A percentile compares a stretch with the other conserved stretches of the same genome.
Conservation (phyloP, 1,140 invertebrate genomes). For the Tachypleus tridentatus region DNA sequence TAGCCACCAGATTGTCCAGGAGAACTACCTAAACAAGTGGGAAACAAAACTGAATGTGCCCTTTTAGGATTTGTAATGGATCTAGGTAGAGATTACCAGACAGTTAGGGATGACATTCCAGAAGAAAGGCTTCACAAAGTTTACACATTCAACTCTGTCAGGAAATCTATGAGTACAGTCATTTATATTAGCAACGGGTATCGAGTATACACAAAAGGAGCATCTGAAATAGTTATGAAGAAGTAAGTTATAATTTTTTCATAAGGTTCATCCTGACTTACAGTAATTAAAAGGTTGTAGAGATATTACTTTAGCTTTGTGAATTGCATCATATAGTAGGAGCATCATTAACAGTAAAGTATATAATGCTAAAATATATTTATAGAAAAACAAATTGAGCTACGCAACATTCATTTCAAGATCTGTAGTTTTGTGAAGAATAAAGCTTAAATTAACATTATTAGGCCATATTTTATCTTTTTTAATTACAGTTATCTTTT, state of each 20-base stretch:
- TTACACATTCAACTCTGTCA: constrained; percentile 97
- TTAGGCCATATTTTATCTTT: too few relatives aligned
- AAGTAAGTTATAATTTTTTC: constrained; percentile 59
- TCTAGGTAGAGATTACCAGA: constrained; percentile 82
- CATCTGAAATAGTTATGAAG: constrained; percentile 96
- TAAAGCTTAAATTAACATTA: too few relatives aligned
- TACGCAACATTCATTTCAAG: too few relatives aligned
- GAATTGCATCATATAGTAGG: too few relatives aligned
- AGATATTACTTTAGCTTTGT: too few relatives aligned
- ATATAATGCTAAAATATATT: too few relatives aligned
- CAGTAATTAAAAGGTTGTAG: too few relatives aligned
- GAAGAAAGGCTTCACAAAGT: constrained; percentile 90
- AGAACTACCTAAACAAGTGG: constrained; percentile 85
- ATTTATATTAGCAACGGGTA: constrained; percentile 66
- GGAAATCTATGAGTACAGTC: constrained; percentile 98
- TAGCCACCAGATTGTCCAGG: constrained; percentile 54
- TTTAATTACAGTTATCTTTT: too few relatives aligned
- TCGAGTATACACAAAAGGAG: constrained; percentile 92
- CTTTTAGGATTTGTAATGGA: constrained; percentile 86
- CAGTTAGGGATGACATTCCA: constrained; percentile 67
- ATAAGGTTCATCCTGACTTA: too few relatives aligned
- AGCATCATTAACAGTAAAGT: too few relatives aligned
- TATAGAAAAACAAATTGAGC: too few relatives aligned
- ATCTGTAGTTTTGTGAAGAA: too few relatives aligned
- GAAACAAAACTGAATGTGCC: constrained; percentile 98